Conservation (phyloP, 2,113 vertebrate species). For the Hippopotamus amphibius region DNA sequence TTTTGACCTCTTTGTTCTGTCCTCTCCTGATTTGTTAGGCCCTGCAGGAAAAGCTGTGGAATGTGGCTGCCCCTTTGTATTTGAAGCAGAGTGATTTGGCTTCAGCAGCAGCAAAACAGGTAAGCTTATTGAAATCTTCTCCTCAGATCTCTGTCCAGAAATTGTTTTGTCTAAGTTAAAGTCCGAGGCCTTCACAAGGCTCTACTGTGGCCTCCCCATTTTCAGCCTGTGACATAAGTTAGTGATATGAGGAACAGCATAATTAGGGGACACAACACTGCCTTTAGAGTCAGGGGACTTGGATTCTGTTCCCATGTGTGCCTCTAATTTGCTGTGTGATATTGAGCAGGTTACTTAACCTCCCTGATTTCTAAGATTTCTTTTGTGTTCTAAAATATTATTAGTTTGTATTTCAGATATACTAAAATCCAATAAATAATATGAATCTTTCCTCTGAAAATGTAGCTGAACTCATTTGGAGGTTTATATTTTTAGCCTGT, state of each 20-base stretch:
- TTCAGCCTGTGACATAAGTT: background rate
- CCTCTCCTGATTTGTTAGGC: conserved; percentile 86
- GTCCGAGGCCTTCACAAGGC: background rate
- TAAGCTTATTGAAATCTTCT: conserved; percentile 73
- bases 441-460: conserved; percentile 50
- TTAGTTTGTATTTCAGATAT: conserved; percentile 3
- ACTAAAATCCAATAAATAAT: background rate
- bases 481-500: conserved; percentile 33
- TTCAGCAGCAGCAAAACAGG: conserved; percentile 94
- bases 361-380: conserved; percentile 28
- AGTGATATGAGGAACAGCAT: background rate
- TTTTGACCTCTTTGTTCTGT: background rate
- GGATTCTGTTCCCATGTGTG: background rate
- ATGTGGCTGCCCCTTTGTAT: conserved; percentile 95
- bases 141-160: background rate
- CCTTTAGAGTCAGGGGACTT: background rate
- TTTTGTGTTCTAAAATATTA: conserved; percentile 44
- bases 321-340: background rate
- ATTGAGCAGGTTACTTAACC: background rate
- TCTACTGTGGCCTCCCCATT: background rate
- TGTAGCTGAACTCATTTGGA: conserved; percentile 18
- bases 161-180: background rate
- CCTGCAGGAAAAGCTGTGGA: conserved; percentile 97
- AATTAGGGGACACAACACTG: background rate
- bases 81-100: conserved; percentile 95